Evolutionary conservation across 2,797 vertebrate genomes (phyloP).

Genomic region (Cyclura pinguis): DNA sequence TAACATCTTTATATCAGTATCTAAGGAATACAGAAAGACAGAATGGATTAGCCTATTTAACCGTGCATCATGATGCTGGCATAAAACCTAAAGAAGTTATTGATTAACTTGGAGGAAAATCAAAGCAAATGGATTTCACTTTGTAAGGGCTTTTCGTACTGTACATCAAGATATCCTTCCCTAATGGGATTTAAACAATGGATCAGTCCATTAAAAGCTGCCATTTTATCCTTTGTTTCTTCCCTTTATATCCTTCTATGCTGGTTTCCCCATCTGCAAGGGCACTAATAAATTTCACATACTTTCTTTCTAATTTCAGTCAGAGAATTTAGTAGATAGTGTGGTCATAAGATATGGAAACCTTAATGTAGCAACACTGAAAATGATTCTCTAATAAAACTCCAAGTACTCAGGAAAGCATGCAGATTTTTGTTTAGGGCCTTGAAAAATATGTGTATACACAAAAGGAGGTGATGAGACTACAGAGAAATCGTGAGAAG

Average conservation of each 20-base stretch:
- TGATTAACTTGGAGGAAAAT: constrained; percentile 57
- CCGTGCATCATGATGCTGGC: constrained; percentile 34
- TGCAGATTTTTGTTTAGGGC: not conserved
- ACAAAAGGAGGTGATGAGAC: not conserved
- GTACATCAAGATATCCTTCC: constrained; percentile 10
- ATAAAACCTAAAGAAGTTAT: constrained; percentile 52
- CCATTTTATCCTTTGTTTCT: not conserved
- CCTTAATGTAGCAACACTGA: not conserved
- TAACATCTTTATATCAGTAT: constrained; percentile 46
- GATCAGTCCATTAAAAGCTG: constrained; percentile 39
- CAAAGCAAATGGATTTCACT: constrained; percentile 58
- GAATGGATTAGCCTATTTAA: constrained; percentile 39
- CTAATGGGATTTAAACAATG: not conserved
- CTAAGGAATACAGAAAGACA: constrained; percentile 35
- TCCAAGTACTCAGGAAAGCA: not conserved
- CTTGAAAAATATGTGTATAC: not conserved
- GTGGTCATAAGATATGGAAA: not conserved
- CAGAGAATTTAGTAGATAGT: not conserved
- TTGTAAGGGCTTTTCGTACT: constrained; percentile 45
- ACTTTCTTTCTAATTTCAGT: not conserved
- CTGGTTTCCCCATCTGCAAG: not conserved
- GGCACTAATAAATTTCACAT: not conserved
- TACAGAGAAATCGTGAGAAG: not conserved
- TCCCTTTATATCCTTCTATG: not conserved
- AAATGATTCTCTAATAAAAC: not conserved